phyloP scores from a whole-genome alignment of 2,888 invertebrate species.

The Drosophila stalkeri region DNA sequence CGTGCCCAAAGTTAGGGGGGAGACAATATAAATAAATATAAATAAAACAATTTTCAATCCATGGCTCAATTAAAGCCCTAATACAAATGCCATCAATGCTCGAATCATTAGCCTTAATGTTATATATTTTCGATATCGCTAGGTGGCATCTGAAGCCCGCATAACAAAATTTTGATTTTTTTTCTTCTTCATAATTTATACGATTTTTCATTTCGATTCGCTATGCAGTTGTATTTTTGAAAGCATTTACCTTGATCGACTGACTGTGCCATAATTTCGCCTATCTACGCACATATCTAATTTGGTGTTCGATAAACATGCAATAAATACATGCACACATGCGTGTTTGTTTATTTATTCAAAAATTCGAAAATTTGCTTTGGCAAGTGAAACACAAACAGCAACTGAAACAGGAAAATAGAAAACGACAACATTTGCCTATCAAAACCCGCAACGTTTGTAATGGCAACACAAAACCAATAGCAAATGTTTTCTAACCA shows the following conservation, averaged over 20 bases:
- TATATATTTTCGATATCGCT: conserved; percentile 45
- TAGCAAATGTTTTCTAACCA: conserved; percentile 40
- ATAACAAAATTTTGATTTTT: conserved; percentile 23
- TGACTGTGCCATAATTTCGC: conserved; percentile 34
- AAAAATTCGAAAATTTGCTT: conserved; percentile 43
- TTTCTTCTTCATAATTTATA: conserved; percentile 15
- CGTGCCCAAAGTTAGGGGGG: conserved; percentile 13
- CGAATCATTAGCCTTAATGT: conserved; percentile 51
- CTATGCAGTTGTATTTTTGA: conserved; percentile 53
- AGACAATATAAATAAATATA: conserved; percentile 5
- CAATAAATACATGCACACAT: conserved; percentile 30
- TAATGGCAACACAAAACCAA: conserved; percentile 43
- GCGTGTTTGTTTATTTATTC: conserved; percentile 65
- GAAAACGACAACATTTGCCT: conserved; percentile 62
- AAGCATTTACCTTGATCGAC: conserved; percentile 67
- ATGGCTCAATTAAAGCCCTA: conserved; percentile 52
- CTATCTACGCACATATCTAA: conserved; percentile 75
- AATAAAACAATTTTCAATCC: conserved; percentile 25
- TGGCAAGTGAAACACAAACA: conserved; percentile 41
- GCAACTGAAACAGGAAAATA: conserved; percentile 22
- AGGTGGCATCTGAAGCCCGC: conserved; percentile 50
- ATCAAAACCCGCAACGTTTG: conserved; percentile 47
- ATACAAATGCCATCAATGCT: conserved; percentile 29
- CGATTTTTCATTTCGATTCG: conserved; percentile 55
- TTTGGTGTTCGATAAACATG: conserved; percentile 54